Evolutionary conservation across 1,140 invertebrate genomes (phyloP), one percentile per base, ranked within the genome.

Genomic region (Nasonia longicornis): DNA sequence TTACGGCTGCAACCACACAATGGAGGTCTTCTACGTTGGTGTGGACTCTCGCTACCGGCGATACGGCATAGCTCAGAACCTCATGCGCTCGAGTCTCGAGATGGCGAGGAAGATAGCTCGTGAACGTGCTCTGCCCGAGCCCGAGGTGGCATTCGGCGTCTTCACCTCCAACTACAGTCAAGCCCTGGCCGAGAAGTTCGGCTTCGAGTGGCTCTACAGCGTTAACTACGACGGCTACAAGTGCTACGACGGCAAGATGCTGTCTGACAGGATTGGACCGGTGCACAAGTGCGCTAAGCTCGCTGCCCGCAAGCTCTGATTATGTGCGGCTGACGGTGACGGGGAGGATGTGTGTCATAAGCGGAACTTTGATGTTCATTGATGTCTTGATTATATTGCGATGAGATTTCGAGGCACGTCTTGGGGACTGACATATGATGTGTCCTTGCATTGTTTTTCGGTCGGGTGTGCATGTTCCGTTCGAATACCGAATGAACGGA

Each of bases 21-120:
- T 88, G 83, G 87, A 88, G 74, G 81, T 89, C 12, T 89, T 89
- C 74, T 89, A 88, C 76, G 78, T 89, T 20, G 88, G 87, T 31
- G 87, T 85, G 0, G 74, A 85, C 73, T 82, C 85, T 38, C 52
- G 80, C 2, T 89, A 87, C 72, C 86, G 85, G 8, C 83, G 86
- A 2, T 86, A 82, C 2, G 85, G 85, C 1, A 88, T 89, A 42
- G 88, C 85, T 0, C 38, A 71, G 0, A 80, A 79, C 29, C 83
- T 88, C 12, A 74, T 86, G 20, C 72, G 83, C 3, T 83, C 83
- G 16, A 86, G 86, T 22, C 52, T 89, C 14, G 82, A 85, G 14
- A 74, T 86, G n/a, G 81, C 82, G 1, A 74, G 83, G 2, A 42
- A 52, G 16, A 77, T 83, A 12, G 66, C 83, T 3, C 63, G 67